These are phyloP conservation scores for Aspidiotus destructor DNA, from an alignment of 2,888 invertebrate species.

Conservation along the genomic window DNA sequence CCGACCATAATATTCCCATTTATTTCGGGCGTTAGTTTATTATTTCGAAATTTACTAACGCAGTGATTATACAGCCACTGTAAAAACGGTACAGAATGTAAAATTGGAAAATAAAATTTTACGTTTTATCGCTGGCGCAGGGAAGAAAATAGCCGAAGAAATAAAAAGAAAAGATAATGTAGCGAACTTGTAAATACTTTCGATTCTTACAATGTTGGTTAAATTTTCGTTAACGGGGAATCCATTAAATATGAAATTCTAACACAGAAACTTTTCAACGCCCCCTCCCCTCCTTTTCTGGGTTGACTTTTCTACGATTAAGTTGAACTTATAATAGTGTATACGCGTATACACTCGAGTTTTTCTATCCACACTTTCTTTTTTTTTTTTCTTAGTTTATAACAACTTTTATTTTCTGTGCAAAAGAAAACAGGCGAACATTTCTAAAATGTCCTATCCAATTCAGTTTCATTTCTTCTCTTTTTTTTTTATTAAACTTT, in stretches of 20 bases:
- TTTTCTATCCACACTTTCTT: background rate
- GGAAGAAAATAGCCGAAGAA: too few relatives aligned
- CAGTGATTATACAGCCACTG: too few relatives aligned
- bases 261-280: background rate
- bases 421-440: background rate
- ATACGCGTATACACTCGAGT: constrained; percentile 1
- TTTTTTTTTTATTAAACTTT: background rate
- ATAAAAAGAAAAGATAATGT: too few relatives aligned
- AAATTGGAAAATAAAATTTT: too few relatives aligned
- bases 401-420: background rate
- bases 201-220: too few relatives aligned
- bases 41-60: too few relatives aligned
- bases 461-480: constrained; percentile 1
- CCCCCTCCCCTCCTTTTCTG: background rate
- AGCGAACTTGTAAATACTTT: too few relatives aligned
- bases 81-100: too few relatives aligned
- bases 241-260: background rate
- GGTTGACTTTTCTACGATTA: background rate
- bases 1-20: too few relatives aligned
- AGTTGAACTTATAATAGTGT: background rate
- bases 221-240: too few relatives aligned
- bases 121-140: too few relatives aligned
- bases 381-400: background rate
- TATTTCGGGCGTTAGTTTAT: too few relatives aligned
- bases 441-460: constrained; percentile 4